Base-by-base conservation (phyloP, 23 tunicate genomes). In the Phallusia fumigata region DNA sequence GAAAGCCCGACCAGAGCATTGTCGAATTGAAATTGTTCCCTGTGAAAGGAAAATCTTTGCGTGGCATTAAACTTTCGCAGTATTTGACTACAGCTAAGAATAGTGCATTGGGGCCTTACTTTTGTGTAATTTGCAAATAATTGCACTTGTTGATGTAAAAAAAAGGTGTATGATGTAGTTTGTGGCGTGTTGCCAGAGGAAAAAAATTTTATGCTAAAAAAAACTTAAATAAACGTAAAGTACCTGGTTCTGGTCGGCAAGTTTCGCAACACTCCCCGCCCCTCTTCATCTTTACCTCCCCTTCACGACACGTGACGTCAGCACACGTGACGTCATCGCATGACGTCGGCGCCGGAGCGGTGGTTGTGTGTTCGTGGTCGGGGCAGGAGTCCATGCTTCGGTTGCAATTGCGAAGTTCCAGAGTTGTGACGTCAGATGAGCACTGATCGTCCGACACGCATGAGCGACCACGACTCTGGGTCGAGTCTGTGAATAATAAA, bases 261-360 rank as follows among this genome's bases (percentile, higher is more conserved):
- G 69, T 21, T 21, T 8, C 26, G 47, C 89, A 85, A 36, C 89
- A 85, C 21, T 40, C 65, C 22, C 79, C 79, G 12, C 79, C 65
- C 32, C 2, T 36, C 31, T 18, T 18, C 1, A 69, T n/a, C 64
- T 69, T 65, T 19, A 79, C n/a, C 69, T 85, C 82, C 5, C 83
- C 79, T 13, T 78, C 69, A 30, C 89, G 34, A 18, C 89, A 85
- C 1, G 64, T 79, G 15, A 85, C 73, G 18, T 76, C 76, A 21
- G 24, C 82, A 35, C 88, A 84, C 31, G 53, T 77, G 83, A 52
- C 83, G 19, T 52, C 73, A 52, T 19, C n/a, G 50, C 73, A 52
- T 74, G 33, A 30, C 35, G 78, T 74, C 1, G 40, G 40, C 35
- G 33, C 5, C 13, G 22, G 31, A 5, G 40, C 45, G 3, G 40